phyloP scores from a whole-genome alignment of 2,797 vertebrate genomes.

The Tragopan temminckii region DNA sequence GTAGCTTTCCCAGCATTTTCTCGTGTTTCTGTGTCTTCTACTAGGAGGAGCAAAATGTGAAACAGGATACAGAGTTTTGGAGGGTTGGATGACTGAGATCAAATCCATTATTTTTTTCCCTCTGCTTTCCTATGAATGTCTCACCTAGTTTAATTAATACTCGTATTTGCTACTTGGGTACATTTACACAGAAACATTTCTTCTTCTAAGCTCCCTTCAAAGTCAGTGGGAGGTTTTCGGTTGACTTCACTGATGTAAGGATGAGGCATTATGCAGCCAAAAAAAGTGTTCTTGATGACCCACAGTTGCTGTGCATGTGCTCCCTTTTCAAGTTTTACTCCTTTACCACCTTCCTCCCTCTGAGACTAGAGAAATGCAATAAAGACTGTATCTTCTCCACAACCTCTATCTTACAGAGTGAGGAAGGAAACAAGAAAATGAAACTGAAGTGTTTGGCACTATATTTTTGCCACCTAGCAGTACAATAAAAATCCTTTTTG shows the following conservation, averaged over 20 bases:
- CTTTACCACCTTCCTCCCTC: neutral
- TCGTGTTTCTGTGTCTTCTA: neutral
- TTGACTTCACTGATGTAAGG: neutral
- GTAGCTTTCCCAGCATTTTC: neutral
- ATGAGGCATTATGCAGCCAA: neutral
- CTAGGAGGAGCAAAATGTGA: neutral
- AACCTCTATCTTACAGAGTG: neutral
- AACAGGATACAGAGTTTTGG: neutral
- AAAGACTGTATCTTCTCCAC: neutral
- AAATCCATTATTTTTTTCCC: neutral
- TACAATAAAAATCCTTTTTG: neutral
- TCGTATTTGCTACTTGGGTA: neutral
- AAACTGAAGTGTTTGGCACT: neutral
- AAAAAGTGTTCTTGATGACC: neutral
- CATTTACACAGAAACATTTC: neutral
- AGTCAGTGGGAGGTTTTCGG: neutral
- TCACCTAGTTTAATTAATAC: neutral
- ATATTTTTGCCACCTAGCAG: neutral
- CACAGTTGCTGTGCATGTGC: neutral
- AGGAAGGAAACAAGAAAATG: neutral
- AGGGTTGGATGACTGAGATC: neutral
- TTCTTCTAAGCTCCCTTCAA: neutral
- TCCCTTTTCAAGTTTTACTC: neutral
- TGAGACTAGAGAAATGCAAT: neutral
- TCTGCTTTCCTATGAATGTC: neutral